phyloP scores from a whole-genome alignment of 2,113 vertebrate species.

The Alaudala cheleensis region DNA sequence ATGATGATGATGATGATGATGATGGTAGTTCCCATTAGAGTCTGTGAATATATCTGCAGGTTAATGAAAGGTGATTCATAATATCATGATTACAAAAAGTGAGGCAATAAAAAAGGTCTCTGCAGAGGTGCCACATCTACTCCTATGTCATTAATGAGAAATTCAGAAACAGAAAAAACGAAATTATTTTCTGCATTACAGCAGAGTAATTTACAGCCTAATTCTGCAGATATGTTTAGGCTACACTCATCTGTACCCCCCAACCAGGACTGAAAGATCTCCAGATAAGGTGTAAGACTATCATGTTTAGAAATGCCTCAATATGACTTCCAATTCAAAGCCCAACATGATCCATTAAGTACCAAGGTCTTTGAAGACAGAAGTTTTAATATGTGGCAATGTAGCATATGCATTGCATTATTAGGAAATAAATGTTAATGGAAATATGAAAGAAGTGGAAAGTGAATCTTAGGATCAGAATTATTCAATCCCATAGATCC shows the following conservation, averaged over 20 bases:
- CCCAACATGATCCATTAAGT: not conserved
- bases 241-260: not conserved
- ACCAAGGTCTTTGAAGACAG: not conserved
- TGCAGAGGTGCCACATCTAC: not conserved
- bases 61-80: not conserved
- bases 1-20: not conserved
- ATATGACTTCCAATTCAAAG: not conserved
- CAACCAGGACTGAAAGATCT: not conserved
- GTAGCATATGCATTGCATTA: not conserved
- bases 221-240: not conserved
- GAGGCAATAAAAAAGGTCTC: not conserved
- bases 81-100: not conserved
- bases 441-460: not conserved
- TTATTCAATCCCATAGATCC: not conserved
- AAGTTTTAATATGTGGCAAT: not conserved
- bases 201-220: not conserved
- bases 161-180: not conserved
- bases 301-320: not conserved
- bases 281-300: not conserved
- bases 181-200: not conserved
- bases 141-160: not conserved
- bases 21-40: not conserved
- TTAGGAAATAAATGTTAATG: not conserved
- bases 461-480: not conserved
- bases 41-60: not conserved